Percentiles rank a stretch among this genome's conserved stretches.
These are phyloP conservation scores for Apogon talboti DNA, from an alignment of 2,797 vertebrate genomes.

Conservation along the genomic window DNA sequence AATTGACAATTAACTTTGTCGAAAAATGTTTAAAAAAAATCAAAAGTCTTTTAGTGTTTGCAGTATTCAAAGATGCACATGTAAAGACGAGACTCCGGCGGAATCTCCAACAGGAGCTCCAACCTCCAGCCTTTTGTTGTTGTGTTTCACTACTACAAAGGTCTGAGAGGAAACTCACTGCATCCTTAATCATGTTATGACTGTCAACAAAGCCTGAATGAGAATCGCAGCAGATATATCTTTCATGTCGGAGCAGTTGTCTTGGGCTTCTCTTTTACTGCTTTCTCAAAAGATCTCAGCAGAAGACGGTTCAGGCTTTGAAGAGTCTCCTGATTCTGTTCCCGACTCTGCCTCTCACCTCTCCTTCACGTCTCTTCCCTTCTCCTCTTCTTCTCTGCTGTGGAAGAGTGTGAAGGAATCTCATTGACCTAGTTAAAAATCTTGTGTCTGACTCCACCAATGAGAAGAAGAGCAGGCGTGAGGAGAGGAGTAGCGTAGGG, in stretches of 20 bases:
- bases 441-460: constrained; percentile 68
- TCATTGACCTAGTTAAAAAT: constrained; percentile 85
- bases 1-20: too few species aligned
- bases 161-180: constrained; percentile 24
- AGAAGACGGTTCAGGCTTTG: constrained; percentile 21
- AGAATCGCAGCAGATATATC: constrained; percentile 36
- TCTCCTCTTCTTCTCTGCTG: constrained; percentile 31
- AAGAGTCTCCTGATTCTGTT: constrained; percentile 32
- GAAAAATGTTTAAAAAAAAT: too few species aligned
- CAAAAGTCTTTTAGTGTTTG: background rate
- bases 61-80: background rate
- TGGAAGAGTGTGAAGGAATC: constrained; percentile 72
- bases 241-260: constrained; percentile 34
- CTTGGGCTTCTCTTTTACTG: background rate
- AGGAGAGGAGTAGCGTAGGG: constrained; percentile 54
- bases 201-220: background rate
- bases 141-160: constrained; percentile 27
- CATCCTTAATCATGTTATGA: constrained; percentile 11
- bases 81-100: background rate
- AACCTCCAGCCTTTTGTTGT: background rate
- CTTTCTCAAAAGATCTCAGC: constrained; percentile 3
- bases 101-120: background rate
- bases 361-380: constrained; percentile 28
- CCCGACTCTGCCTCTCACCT: constrained; percentile 29
- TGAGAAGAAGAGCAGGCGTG: constrained; percentile 52